phyloP scores from a whole-genome alignment of 1,140 invertebrate species.

The Hycleus phaleratus region DNA sequence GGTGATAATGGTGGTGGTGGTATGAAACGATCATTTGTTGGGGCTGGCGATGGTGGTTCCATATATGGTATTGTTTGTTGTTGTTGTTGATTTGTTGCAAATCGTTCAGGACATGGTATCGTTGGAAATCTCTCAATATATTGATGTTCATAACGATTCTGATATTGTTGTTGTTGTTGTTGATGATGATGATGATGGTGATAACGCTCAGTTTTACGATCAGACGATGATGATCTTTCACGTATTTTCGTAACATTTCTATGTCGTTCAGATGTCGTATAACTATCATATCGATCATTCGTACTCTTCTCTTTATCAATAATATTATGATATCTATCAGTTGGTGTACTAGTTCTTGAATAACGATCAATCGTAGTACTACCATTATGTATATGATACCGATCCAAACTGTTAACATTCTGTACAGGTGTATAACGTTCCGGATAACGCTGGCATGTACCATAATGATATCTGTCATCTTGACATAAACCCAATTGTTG shows the following conservation, averaged over 20 bases:
- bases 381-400: slow-evolving; percentile 14
- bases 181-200: slow-evolving; percentile 21
- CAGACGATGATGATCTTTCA: slow-evolving; percentile 30
- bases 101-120: slow-evolving; percentile 35
- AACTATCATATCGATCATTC: slow-evolving; percentile 22
- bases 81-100: slow-evolving; percentile 25
- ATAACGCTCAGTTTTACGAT: slow-evolving; percentile 28
- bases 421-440: slow-evolving; percentile 27
- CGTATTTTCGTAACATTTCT: slow-evolving; percentile 31
- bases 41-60: slow-evolving; percentile 41
- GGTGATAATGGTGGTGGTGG: slow-evolving; percentile 38
- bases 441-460: slow-evolving; percentile 22
- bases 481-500: slow-evolving; percentile 8
- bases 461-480: slow-evolving; percentile 24
- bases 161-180: not conserved
- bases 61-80: slow-evolving; percentile 28
- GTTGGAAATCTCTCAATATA: slow-evolving; percentile 30
- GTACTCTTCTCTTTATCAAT: slow-evolving; percentile 28
- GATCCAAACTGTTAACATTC: slow-evolving; percentile 28
- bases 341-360: slow-evolving; percentile 24
- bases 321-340: slow-evolving; percentile 29
- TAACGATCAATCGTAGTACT: slow-evolving; percentile 28
- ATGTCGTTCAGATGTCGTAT: slow-evolving; percentile 29
- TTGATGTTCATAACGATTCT: slow-evolving; percentile 4
- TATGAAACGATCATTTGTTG: slow-evolving; percentile 37